A percentile compares a stretch with the other conserved stretches of the same genome.
Conservation (phyloP, 2,797 vertebrate species). For the Acridotheres tristis region DNA sequence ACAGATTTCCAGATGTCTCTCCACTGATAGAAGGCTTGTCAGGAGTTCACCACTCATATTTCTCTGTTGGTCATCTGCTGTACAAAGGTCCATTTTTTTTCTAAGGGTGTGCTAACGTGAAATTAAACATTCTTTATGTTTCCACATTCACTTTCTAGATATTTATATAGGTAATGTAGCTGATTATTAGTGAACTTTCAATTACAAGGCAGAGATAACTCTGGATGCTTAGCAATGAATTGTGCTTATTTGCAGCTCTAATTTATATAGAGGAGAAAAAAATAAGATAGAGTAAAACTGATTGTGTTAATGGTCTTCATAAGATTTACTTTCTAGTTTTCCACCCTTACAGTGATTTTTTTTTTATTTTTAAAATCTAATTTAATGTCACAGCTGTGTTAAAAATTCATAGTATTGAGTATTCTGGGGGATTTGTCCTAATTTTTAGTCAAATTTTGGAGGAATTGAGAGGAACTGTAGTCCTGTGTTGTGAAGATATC, state of each 20-base stretch:
- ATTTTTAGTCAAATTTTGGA: not conserved
- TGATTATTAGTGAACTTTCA: not conserved
- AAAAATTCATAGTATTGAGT: not conserved
- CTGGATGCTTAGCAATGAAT: not conserved
- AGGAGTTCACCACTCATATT: not conserved
- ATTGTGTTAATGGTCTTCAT: not conserved
- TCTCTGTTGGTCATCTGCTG: not conserved
- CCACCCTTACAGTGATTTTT: not conserved
- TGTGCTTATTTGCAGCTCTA: not conserved
- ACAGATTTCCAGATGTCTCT: not conserved
- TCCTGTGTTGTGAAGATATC: not conserved
- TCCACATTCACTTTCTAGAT: not conserved
- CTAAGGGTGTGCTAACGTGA: not conserved
- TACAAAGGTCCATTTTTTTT: not conserved
- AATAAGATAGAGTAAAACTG: not conserved
- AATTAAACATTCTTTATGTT: not conserved
- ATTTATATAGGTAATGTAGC: not conserved
- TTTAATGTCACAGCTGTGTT: not conserved
- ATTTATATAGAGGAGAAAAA: not conserved
- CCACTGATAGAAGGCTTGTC: not conserved
- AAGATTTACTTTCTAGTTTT: not conserved
- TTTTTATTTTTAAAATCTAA: not conserved
- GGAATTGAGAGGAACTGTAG: not conserved
- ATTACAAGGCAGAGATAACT: not conserved
- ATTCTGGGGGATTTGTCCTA: accelerated